Percentiles rank a stretch among this genome's conserved stretches.
phyloP scores from a whole-genome alignment of 1,140 invertebrate genomes.

The Pomacea maculata region DNA sequence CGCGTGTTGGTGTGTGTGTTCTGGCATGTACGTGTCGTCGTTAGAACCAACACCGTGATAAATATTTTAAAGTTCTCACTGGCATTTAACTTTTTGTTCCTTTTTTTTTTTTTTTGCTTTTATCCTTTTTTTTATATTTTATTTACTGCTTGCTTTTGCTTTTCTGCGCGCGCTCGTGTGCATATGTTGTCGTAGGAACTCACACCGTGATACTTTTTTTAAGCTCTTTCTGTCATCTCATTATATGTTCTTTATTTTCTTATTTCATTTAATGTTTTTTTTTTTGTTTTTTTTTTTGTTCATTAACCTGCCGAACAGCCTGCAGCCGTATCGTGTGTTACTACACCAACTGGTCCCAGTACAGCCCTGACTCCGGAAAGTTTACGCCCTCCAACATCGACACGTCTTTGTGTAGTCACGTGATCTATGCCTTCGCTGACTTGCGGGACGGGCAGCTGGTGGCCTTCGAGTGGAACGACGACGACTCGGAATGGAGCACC shows the following conservation, averaged over 20 bases:
- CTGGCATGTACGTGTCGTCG: too few relatives aligned
- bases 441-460: conserved; percentile 66
- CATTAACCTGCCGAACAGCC: neutral
- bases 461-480: conserved; percentile 56
- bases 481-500: conserved; percentile 35
- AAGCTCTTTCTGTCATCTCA: neutral
- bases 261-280: neutral
- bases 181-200: neutral
- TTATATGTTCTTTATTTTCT: neutral
- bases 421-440: conserved; percentile 81
- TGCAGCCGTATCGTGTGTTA: conserved; percentile 78
- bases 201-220: too few relatives aligned
- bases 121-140: too few relatives aligned
- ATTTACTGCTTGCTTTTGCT: neutral
- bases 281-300: neutral
- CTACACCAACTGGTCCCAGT: conserved; percentile 92
- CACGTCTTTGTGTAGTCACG: conserved; percentile 79
- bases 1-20: too few relatives aligned
- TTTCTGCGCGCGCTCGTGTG: too few relatives aligned
- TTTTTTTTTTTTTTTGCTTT: too few relatives aligned
- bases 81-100: too few relatives aligned
- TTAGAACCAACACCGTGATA: too few relatives aligned
- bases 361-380: conserved; percentile 75
- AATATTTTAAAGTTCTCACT: too few relatives aligned
- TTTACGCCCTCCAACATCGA: conserved; percentile 75